Conservation (phyloP, 2,113 vertebrate species). For the Catharus fuscescens region DNA sequence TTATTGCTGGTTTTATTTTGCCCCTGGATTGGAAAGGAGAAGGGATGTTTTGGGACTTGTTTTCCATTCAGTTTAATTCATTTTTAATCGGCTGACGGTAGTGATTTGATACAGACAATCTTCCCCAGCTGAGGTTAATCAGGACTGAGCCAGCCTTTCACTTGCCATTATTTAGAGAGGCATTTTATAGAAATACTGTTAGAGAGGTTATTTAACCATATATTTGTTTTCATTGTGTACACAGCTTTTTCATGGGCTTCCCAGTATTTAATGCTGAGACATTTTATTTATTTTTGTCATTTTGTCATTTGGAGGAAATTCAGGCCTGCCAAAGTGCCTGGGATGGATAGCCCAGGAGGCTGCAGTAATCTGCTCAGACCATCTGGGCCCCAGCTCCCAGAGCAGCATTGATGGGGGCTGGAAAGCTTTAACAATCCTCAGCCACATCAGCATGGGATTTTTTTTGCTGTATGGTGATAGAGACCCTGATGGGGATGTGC, state of each 20-base stretch:
- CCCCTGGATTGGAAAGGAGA: neutral
- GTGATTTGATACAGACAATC: slow-evolving; percentile 77
- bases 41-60: slow-evolving; percentile 31
- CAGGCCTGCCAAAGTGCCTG: slow-evolving; percentile 12
- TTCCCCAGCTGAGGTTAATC: slow-evolving; percentile 73
- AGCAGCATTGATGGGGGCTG: neutral
- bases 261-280: slow-evolving; percentile 31
- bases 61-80: slow-evolving; percentile 71
- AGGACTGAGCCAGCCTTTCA: slow-evolving; percentile 65
- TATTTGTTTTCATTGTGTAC: slow-evolving; percentile 76
- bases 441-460: neutral
- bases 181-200: slow-evolving; percentile 73
- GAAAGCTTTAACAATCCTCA: neutral
- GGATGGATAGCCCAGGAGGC: slow-evolving; percentile 26
- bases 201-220: slow-evolving; percentile 74
- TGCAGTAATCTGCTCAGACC: slow-evolving; percentile 50
- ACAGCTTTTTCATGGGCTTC: slow-evolving; percentile 56
- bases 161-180: slow-evolving; percentile 74
- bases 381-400: slow-evolving; percentile 23
- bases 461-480: neutral
- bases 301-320: slow-evolving; percentile 50
- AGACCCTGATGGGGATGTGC: neutral
- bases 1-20: neutral
- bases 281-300: slow-evolving; percentile 61
- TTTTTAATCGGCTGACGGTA: slow-evolving; percentile 75